Conservation (phyloP, 2,113 vertebrate species). For the Physeter macrocephalus region DNA sequence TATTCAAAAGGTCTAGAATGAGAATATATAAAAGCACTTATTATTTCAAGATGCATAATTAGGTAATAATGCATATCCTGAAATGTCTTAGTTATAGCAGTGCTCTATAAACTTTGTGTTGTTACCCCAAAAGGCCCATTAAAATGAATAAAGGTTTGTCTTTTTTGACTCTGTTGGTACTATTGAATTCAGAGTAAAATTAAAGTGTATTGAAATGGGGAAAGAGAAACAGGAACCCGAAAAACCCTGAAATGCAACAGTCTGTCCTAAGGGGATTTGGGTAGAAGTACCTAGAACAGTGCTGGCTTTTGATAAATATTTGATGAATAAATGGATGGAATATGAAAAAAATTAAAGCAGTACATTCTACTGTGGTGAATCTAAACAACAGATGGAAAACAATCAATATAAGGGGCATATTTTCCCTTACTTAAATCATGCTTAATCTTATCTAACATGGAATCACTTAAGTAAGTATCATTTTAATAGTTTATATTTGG, state of each 20-base stretch:
- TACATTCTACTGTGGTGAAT: not conserved
- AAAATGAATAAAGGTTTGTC: constrained; percentile 5
- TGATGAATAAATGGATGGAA: not conserved
- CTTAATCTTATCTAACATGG: not conserved
- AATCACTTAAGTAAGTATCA: not conserved
- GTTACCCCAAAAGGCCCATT: not conserved
- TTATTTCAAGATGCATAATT: constrained; percentile 31
- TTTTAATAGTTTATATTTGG: not conserved
- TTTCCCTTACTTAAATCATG: not conserved
- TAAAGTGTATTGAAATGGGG: not conserved
- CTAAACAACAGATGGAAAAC: not conserved
- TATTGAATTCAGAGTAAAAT: constrained; percentile 24
- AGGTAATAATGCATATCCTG: not conserved
- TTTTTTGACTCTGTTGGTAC: not conserved
- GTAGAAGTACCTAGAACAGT: not conserved
- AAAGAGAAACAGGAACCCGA: not conserved
- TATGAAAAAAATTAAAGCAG: not conserved
- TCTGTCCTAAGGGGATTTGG: not conserved
- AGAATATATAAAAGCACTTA: not conserved
- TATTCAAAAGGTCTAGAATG: constrained; percentile 4
- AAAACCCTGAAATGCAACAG: not conserved
- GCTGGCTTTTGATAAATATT: not conserved
- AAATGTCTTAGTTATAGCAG: not conserved
- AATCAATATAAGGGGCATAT: not conserved
- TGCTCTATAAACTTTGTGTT: not conserved